Percentiles rank a stretch among this genome's conserved stretches.
Evolutionary conservation across 2,113 vertebrate genomes (phyloP).

Genomic region (Petaurus breviceps): DNA sequence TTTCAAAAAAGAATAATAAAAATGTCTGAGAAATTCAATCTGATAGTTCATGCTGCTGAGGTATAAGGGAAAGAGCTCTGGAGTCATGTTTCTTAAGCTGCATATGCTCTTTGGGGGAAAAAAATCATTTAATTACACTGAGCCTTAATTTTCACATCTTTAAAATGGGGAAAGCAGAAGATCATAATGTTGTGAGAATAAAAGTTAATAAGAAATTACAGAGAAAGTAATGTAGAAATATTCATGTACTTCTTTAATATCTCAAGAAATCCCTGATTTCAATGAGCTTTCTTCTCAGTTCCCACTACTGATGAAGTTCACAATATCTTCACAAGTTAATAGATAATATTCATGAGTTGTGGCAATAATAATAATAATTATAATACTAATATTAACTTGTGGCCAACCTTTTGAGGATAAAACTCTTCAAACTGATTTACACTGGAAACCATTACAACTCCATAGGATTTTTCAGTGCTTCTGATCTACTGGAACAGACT

Average conservation of each 20-base stretch:
- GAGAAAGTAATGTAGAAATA: not conserved
- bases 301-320: slow-evolving; percentile 45
- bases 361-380: not conserved
- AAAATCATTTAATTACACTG: slow-evolving; percentile 11
- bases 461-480: not conserved
- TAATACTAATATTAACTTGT: not conserved
- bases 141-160: slow-evolving; percentile 33
- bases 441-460: not conserved
- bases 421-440: not conserved
- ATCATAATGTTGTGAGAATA: slow-evolving; percentile 65
- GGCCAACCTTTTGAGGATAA: not conserved
- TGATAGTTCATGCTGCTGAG: not conserved
- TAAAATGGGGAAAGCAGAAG: slow-evolving; percentile 22
- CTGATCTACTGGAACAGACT: not conserved
- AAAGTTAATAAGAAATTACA: slow-evolving; percentile 23
- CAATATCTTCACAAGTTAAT: slow-evolving; percentile 54
- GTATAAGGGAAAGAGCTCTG: not conserved
- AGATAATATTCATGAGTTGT: slow-evolving; percentile 41
- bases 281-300: slow-evolving; percentile 6
- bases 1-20: not conserved
- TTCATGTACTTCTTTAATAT: not conserved
- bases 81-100: slow-evolving; percentile 24
- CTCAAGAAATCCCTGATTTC: not conserved
- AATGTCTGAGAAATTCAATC: slow-evolving; percentile 2
- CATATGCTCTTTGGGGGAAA: not conserved